A percentile compares a stretch with the other conserved stretches of the same genome.
phyloP scores from a whole-genome alignment of 2,113 vertebrate species.

The Asarcornis scutulata region DNA sequence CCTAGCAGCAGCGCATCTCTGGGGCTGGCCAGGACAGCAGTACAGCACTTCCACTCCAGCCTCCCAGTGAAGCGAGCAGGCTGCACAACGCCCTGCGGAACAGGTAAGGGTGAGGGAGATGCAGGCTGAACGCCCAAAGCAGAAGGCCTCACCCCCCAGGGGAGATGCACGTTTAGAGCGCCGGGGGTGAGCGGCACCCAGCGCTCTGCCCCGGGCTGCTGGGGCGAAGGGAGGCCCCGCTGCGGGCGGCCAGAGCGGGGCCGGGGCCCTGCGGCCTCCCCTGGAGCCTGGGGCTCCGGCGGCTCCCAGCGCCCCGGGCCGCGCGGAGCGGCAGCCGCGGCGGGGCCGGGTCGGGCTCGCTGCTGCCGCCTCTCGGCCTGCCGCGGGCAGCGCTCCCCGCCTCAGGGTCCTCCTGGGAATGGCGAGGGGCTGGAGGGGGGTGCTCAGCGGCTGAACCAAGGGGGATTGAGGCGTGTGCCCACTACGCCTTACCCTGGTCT shows the following conservation, averaged over 20 bases:
- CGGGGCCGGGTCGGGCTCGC: background rate
- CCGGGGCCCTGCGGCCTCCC: too few relatives aligned
- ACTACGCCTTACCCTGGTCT: rapidly evolving
- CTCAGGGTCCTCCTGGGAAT: too few relatives aligned
- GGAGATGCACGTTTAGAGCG: too few relatives aligned
- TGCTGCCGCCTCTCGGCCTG: slow-evolving; percentile 7
- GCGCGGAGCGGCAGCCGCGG: background rate
- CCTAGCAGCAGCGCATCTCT: background rate
- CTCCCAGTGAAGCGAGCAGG: background rate
- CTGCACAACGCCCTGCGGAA: background rate
- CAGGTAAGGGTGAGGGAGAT: background rate
- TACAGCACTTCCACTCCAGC: background rate
- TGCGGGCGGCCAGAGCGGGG: too few relatives aligned
- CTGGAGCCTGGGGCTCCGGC: too few relatives aligned
- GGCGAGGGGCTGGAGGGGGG: too few relatives aligned
- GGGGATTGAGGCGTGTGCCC: background rate
- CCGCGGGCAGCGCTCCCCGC: background rate
- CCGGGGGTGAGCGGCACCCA: too few relatives aligned
- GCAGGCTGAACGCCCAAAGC: background rate
- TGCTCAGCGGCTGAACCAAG: background rate
- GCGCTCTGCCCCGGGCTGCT: too few relatives aligned
- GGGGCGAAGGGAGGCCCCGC: too few relatives aligned
- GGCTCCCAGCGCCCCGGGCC: too few relatives aligned
- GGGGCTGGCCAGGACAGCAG: too few relatives aligned
- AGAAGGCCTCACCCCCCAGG: background rate